A percentile compares a stretch with the other conserved stretches of the same genome.
Evolutionary conservation across 2,888 invertebrate genomes (phyloP).

Genomic region (Chrysomela aeneicollis): DNA sequence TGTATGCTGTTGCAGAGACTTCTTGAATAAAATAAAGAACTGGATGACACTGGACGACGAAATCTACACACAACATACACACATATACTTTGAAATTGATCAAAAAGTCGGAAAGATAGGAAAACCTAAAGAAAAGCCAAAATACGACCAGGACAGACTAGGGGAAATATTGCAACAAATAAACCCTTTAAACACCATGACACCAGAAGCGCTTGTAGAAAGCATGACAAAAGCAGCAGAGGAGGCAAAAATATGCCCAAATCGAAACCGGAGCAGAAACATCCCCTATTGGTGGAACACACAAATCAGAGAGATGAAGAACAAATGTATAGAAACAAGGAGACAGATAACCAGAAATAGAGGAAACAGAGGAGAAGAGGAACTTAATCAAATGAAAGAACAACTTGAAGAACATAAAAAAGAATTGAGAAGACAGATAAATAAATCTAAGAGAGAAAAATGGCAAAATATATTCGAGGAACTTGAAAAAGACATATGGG

Average conservation of each 20-base stretch:
- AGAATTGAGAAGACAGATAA: not conserved
- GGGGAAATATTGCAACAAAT: not conserved
- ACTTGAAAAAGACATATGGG: conserved; percentile 10
- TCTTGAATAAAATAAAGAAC: not conserved
- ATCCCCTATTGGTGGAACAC: too few species aligned
- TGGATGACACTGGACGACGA: not conserved
- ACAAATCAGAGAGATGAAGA: too few species aligned
- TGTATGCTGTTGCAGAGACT: too few species aligned
- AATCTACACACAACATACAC: not conserved
- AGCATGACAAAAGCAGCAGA: too few species aligned
- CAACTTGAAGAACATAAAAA: not conserved
- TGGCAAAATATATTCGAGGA: conserved; percentile 9
- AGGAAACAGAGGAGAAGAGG: not conserved
- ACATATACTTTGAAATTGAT: not conserved
- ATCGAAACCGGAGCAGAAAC: too few species aligned
- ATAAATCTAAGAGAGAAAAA: conserved; percentile 6
- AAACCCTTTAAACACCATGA: too few species aligned
- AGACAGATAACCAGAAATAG: not conserved
- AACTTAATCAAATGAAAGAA: too few species aligned
- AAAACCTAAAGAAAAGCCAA: not conserved
- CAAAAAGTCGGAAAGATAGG: too few species aligned
- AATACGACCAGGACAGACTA: not conserved
- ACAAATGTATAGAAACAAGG: too few species aligned
- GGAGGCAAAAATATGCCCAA: too few species aligned
- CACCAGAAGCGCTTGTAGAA: too few species aligned